phyloP scores from a whole-genome alignment of 2,113 vertebrate genomes.

The Tympanuchus pallidicinctus region DNA sequence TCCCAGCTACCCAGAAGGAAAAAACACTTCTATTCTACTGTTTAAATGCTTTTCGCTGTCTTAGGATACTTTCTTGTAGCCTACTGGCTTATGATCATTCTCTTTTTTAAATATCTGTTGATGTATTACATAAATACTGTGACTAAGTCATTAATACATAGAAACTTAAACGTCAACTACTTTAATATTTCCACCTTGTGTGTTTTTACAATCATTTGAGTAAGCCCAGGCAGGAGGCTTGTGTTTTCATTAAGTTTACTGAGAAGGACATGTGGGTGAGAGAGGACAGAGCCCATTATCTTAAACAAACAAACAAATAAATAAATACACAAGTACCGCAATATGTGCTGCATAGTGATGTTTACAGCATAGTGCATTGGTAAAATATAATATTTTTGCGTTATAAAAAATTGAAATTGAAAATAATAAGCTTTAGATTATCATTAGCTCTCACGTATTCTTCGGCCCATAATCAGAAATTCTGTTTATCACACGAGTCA shows the following conservation, averaged over 20 bases:
- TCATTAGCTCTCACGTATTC: neutral
- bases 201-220: neutral
- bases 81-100: neutral
- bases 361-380: fast-evolving
- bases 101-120: neutral
- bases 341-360: neutral
- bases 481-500: neutral
- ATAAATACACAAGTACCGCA: neutral
- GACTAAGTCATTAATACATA: neutral
- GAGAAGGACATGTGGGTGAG: neutral
- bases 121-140: neutral
- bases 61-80: neutral
- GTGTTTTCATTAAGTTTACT: neutral
- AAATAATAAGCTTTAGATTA: neutral
- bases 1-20: neutral
- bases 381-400: neutral
- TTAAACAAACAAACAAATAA: neutral
- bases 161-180: neutral
- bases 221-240: neutral
- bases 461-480: neutral
- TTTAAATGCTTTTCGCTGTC: neutral
- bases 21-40: neutral
- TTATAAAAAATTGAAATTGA: neutral
- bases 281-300: neutral
- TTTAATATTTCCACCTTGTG: neutral